Conservation (phyloP, 1,140 invertebrate genomes). For the Saxidomus purpurata region DNA sequence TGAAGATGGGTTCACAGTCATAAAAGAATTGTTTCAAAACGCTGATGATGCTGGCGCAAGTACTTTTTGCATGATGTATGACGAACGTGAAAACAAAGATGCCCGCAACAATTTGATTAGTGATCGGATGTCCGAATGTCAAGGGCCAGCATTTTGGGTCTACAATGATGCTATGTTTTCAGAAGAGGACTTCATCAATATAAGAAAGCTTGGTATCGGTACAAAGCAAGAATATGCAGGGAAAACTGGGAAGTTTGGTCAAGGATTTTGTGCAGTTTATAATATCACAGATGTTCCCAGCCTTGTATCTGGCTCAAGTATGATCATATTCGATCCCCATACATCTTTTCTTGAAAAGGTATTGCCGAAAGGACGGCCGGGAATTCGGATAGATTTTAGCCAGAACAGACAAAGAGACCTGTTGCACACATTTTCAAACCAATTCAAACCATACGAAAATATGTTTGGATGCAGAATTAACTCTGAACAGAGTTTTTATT, state of each 20-base stretch:
- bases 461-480: slow-evolving; percentile 77
- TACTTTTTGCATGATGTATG: slow-evolving; percentile 85
- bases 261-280: slow-evolving; percentile 85
- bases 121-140: slow-evolving; percentile 77
- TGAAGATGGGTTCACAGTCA: slow-evolving; percentile 79
- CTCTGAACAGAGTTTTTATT: slow-evolving; percentile 9
- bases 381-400: slow-evolving; percentile 78
- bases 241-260: slow-evolving; percentile 83
- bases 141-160: slow-evolving; percentile 82
- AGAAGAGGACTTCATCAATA: slow-evolving; percentile 80
- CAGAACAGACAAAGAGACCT: slow-evolving; percentile 68
- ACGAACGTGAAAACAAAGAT: slow-evolving; percentile 81
- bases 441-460: slow-evolving; percentile 80
- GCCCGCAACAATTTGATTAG: slow-evolving; percentile 73
- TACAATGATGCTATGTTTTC: slow-evolving; percentile 82
- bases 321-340: slow-evolving; percentile 85
- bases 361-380: slow-evolving; percentile 71
- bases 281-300: slow-evolving; percentile 85
- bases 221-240: slow-evolving; percentile 79
- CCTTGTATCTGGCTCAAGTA: slow-evolving; percentile 79
- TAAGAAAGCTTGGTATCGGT: slow-evolving; percentile 78
- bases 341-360: slow-evolving; percentile 75
- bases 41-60: slow-evolving; percentile 86
- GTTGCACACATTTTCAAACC: slow-evolving; percentile 71
- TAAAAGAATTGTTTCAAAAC: slow-evolving; percentile 84